phyloP scores from a whole-genome alignment of 2,797 vertebrate genomes.

The Rhincodon typus region DNA sequence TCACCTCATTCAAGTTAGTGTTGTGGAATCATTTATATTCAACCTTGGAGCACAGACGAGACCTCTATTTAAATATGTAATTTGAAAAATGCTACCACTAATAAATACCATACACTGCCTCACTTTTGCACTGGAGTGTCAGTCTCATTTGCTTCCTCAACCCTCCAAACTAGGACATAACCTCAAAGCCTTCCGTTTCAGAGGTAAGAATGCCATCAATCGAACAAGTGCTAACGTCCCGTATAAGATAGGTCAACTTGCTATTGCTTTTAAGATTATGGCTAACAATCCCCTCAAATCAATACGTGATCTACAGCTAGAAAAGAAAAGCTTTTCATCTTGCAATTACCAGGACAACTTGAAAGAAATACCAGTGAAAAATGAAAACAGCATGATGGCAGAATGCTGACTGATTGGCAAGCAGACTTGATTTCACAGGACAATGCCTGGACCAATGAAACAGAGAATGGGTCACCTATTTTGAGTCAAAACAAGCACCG shows the following conservation, averaged over 20 bases:
- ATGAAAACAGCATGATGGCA: too few species aligned
- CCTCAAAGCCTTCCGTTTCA: neutral
- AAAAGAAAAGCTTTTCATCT: too few species aligned
- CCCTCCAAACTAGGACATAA: neutral
- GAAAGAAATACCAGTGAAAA: too few species aligned
- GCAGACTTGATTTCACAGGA: too few species aligned
- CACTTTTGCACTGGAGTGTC: neutral
- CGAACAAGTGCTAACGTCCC: neutral
- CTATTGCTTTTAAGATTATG: neutral
- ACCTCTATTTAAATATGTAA: neutral
- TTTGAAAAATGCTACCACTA: neutral
- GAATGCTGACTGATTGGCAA: too few species aligned
- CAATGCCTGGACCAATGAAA: too few species aligned
- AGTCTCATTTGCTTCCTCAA: neutral
- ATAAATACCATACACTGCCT: neutral
- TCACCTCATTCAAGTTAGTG: too few species aligned
- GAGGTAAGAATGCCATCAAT: neutral
- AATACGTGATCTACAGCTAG: neutral
- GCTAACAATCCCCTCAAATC: neutral
- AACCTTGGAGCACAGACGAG: too few species aligned
- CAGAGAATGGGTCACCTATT: too few species aligned
- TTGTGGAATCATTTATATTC: neutral
- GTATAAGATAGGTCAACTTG: neutral
- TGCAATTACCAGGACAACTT: too few species aligned
- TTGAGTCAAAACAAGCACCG: too few species aligned